Percentiles rank a stretch among this genome's conserved stretches.
Conservation (phyloP, 2,888 invertebrate genomes). For the Antheraea yamamai region DNA sequence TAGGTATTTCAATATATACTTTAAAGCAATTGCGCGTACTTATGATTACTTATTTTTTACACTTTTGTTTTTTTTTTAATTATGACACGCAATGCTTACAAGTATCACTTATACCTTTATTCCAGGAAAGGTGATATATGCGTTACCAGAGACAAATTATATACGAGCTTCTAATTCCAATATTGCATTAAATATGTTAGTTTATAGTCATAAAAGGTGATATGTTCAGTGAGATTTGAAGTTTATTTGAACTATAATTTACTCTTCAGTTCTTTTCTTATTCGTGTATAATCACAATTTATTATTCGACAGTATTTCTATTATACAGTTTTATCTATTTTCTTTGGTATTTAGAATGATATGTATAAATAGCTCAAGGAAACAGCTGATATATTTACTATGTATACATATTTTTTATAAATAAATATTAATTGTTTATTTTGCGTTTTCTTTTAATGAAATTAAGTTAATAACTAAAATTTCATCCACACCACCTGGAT, state of each 20-base stretch:
- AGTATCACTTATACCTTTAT: too few species aligned
- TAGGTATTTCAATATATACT: too few species aligned
- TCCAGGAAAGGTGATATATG: too few species aligned
- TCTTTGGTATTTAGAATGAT: not conserved
- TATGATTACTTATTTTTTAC: too few species aligned
- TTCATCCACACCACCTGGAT: too few species aligned
- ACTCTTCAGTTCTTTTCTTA: not conserved
- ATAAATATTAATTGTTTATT: not conserved
- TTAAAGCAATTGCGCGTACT: too few species aligned
- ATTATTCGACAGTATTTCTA: not conserved
- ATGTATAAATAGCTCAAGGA: not conserved
- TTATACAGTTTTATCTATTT: not conserved
- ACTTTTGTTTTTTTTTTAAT: too few species aligned
- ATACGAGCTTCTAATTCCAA: slow-evolving; percentile 4
- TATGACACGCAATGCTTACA: too few species aligned
- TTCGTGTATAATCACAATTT: not conserved
- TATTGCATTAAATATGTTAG: not conserved
- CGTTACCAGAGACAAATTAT: too few species aligned
- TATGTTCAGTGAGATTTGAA: not conserved
- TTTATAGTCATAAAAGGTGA: not conserved
- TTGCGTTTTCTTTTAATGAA: not conserved
- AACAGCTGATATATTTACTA: not conserved
- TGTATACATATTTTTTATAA: not conserved
- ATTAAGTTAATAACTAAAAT: not conserved
- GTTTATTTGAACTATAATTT: not conserved